Evolutionary conservation across 2,888 invertebrate genomes (phyloP), one percentile per base, ranked within the genome.

Genomic region (Ochropleura plecta): DNA sequence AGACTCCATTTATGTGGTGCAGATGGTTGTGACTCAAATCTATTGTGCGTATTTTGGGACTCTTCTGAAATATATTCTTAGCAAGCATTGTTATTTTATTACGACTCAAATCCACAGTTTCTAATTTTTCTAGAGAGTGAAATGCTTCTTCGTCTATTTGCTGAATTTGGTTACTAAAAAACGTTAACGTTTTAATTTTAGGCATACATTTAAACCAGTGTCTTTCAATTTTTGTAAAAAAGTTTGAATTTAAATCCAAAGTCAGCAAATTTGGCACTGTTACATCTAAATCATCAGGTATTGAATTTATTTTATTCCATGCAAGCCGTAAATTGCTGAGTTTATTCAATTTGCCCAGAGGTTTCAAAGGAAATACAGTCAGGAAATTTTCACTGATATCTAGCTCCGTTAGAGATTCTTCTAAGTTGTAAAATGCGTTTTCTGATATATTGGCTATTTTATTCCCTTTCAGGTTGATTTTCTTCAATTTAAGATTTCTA

Each of bases 1-100:
- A 99, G 0, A 99, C 97, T 2, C 98, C 98, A 81, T 97, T 97
- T 30, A 99, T 98, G 85, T 98, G 97, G 93, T 99, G 99, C 68
- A 99, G 97, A 92, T 99, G 99, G 94, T 99, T 99, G 92, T 98
- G 98, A 90, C 98, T 98, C 85, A 99, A 95, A 93, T 99, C 99
- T 88, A 99, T 97, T 0, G 98, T 98, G 81, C 98, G 97, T 85
- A 99, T 95, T 79, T 98, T 97, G 86, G 97, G 97, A 92, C 98
- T 98, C 88, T 97, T 97, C 86, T 97, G 97, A 93, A 99, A 99
- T 48, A 98, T 98, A 78, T 97, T 97, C 79, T 97, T 96, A 86
- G 98, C 98, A 79, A 99, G 96, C 83, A 97, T 97, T 30, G 98
- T 97, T 81, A 98, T 98, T 94, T 98, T 98, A 93, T 99, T 99